Conservation (phyloP, 2,888 invertebrate genomes). For the Loripinus fragilis region DNA sequence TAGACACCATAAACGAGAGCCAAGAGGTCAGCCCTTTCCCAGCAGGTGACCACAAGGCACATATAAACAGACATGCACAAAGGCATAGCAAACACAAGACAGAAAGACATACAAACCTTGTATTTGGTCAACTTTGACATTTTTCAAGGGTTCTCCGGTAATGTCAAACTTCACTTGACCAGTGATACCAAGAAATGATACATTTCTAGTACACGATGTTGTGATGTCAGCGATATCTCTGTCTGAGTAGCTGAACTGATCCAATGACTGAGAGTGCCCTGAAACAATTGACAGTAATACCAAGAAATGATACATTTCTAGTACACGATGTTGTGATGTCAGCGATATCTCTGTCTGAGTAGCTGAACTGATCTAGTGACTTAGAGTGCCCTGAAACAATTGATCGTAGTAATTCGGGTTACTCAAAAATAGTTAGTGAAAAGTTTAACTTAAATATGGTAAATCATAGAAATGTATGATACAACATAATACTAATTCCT, state of each 20-base stretch:
- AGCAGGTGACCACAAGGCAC: too few species aligned
- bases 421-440: too few species aligned
- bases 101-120: too few species aligned
- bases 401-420: too few species aligned
- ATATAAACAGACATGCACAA: too few species aligned
- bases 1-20: too few species aligned
- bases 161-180: slow-evolving; percentile 14
- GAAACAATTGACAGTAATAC: too few species aligned
- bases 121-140: slow-evolving; percentile 13
- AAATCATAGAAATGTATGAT: too few species aligned
- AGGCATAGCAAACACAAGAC: too few species aligned
- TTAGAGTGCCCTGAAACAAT: neutral
- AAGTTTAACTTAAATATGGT: too few species aligned
- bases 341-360: slow-evolving; percentile 6
- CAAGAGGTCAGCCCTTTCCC: too few species aligned
- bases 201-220: neutral
- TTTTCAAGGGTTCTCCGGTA: neutral
- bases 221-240: neutral
- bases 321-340: neutral
- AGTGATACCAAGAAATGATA: neutral
- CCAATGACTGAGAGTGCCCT: neutral
- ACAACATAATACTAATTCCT: too few species aligned
- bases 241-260: neutral
- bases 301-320: slow-evolving; percentile 9
- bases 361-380: neutral